phyloP scores from a whole-genome alignment of 1,140 invertebrate genomes.

The Dinothrombium tinctorium region DNA sequence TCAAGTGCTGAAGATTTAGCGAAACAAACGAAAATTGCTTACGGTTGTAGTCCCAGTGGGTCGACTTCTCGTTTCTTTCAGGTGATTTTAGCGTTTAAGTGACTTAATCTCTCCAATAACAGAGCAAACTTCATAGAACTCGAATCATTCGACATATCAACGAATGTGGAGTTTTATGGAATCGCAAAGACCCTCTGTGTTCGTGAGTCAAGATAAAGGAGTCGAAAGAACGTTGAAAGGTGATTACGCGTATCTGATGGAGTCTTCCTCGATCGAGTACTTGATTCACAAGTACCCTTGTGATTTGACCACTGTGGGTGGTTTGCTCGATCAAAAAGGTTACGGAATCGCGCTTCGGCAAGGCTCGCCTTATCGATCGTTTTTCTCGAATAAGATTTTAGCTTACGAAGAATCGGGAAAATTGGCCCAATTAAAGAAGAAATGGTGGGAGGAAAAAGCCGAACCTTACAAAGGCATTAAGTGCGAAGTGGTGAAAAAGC shows the following conservation, averaged over 20 bases:
- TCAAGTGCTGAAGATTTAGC: constrained; percentile 84
- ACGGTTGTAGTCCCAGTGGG: constrained; percentile 69
- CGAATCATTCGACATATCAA: constrained; percentile 58
- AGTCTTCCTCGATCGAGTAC: constrained; percentile 52
- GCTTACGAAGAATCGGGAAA: constrained; percentile 24
- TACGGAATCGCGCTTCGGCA: constrained; percentile 41
- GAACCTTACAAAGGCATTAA: too few species aligned
- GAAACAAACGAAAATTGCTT: constrained; percentile 88
- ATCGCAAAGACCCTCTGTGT: constrained; percentile 47
- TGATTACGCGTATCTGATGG: constrained; percentile 67
- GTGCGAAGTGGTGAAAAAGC: too few species aligned
- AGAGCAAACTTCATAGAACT: too few species aligned
- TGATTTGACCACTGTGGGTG: constrained; percentile 46
- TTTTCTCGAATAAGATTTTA: constrained; percentile 22
- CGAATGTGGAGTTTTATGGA: constrained; percentile 62
- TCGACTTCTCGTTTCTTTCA: constrained; percentile 76
- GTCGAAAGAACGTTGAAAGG: constrained; percentile 48
- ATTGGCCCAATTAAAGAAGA: constrained; percentile 22
- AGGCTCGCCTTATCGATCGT: constrained; percentile 17
- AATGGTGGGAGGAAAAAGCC: constrained; percentile 19
- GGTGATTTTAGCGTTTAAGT: constrained; percentile 30
- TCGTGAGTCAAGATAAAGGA: constrained; percentile 56
- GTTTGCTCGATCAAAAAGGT: constrained; percentile 48
- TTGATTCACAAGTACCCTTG: constrained; percentile 46
- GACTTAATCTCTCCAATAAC: too few species aligned